These are phyloP conservation scores for Limnodromus scolopaceus DNA, from an alignment of 2,797 vertebrate genomes.

Conservation along the genomic window DNA sequence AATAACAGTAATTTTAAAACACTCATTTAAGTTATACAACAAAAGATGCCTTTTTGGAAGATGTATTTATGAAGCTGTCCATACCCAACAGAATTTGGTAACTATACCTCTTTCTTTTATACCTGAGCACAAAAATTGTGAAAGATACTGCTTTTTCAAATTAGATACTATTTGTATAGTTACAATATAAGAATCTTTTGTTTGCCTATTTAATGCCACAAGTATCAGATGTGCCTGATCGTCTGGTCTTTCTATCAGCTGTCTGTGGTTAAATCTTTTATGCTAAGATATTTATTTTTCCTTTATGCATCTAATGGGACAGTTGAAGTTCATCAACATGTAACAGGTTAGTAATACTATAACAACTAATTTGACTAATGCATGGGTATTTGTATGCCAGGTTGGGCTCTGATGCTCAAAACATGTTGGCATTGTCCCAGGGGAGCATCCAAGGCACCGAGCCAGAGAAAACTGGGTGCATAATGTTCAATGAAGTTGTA, in stretches of 20 bases:
- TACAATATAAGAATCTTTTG: neutral
- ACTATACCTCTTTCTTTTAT: neutral
- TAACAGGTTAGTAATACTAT: constrained; percentile 75
- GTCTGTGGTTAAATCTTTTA: constrained; percentile 53
- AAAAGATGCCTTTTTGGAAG: neutral
- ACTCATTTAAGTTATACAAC: neutral
- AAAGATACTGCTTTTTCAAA: neutral
- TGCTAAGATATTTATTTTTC: constrained; percentile 74
- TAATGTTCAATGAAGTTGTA: neutral
- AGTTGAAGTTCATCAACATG: constrained; percentile 73
- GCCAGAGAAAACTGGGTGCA: neutral
- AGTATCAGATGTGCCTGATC: neutral
- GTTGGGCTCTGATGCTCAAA: neutral
- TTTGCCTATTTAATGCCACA: neutral
- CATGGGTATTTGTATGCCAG: neutral
- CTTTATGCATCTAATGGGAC: constrained; percentile 80
- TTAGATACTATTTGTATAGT: neutral
- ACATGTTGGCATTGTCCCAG: neutral
- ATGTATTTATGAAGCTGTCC: neutral
- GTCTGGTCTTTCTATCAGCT: constrained; percentile 33
- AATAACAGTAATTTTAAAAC: neutral
- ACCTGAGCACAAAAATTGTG: neutral
- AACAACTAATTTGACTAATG: constrained; percentile 29
- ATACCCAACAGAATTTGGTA: neutral
- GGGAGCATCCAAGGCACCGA: neutral